Base-by-base conservation (phyloP, 2,113 vertebrate species). In the Spea bombifrons region DNA sequence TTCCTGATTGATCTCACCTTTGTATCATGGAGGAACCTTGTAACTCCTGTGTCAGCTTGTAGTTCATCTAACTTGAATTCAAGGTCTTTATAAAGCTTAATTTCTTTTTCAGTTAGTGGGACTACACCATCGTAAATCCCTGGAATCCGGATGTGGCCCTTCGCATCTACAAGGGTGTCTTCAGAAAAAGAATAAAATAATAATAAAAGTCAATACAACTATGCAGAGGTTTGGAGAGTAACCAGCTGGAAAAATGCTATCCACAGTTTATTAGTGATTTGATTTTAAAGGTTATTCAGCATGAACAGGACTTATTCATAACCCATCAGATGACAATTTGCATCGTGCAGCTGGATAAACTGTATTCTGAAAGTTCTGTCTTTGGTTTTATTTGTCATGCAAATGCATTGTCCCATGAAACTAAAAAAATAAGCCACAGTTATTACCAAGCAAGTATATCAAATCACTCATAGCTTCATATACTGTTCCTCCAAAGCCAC, bases 81-180 rank as follows among this genome's bases (percentile, higher is more conserved):
- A 47, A 94, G 92, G 0, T 88, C 86, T 81, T 93, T 85, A 59
- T 95, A 95, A 81, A 88, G 85, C 16, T 83, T 86, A 84, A 78
- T 91, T 76, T 98, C 95, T 50, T 96, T 89, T 7, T 95, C 93
- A 0, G 84, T 91, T 50, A 98, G 75, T 3, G 88, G 84, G 9
- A 90, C 88, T 0, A 98, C 89, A 0, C 88, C 90, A 4, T 95
- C 93, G 0, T 92, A 91, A 85, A 98, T 93, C 49, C 94, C 94
- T 8, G 96, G 95, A 75, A 98, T 89, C 82, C 94, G 88, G 83
- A 98, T 98, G 47, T 1, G 85, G 12, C 96, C 97, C 0, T 88
- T 91, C 3, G 90, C 85, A 83, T 93, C 93, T 68, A 95, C 93
- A 63, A 98, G 90, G 17, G 93, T 93, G 48, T 92, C 95, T 99